These are phyloP conservation scores for Sesia apiformis DNA, from an alignment of 2,888 invertebrate species.

Conservation along the genomic window DNA sequence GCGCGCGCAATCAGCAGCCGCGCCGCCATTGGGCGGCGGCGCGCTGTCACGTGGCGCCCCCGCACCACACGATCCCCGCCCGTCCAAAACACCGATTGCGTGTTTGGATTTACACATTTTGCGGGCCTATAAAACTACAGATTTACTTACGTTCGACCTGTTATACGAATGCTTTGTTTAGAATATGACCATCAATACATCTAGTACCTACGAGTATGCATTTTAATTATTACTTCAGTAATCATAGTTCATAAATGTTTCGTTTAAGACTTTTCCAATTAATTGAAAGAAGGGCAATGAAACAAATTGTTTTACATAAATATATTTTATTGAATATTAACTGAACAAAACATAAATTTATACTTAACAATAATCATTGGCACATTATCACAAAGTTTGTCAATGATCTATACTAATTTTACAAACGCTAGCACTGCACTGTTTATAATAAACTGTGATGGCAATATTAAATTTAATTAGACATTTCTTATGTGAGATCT, in stretches of 20 bases:
- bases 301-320: too few relatives aligned
- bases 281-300: too few relatives aligned
- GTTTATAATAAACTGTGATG: neutral
- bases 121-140: constrained; percentile 46
- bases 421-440: too few relatives aligned
- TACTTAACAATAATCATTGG: constrained; percentile 67
- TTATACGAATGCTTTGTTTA: constrained; percentile 42
- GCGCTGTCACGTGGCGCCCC: constrained; percentile 37
- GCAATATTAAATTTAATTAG: neutral
- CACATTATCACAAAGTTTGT: constrained; percentile 73
- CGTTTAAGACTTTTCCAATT: too few relatives aligned
- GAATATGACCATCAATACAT: constrained; percentile 25
- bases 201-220: neutral
- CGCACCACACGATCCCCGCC: constrained; percentile 19
- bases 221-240: too few relatives aligned
- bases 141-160: constrained; percentile 16
- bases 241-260: too few relatives aligned
- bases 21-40: constrained; percentile 36
- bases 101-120: constrained; percentile 11
- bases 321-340: constrained; percentile 2
- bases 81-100: constrained; percentile 30
- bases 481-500: too few relatives aligned
- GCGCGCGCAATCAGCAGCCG: constrained; percentile 44
- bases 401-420: constrained; percentile 40
- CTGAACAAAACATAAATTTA: constrained; percentile 11